phyloP scores from a whole-genome alignment of 2,797 vertebrate genomes.

The Argya squamiceps region DNA sequence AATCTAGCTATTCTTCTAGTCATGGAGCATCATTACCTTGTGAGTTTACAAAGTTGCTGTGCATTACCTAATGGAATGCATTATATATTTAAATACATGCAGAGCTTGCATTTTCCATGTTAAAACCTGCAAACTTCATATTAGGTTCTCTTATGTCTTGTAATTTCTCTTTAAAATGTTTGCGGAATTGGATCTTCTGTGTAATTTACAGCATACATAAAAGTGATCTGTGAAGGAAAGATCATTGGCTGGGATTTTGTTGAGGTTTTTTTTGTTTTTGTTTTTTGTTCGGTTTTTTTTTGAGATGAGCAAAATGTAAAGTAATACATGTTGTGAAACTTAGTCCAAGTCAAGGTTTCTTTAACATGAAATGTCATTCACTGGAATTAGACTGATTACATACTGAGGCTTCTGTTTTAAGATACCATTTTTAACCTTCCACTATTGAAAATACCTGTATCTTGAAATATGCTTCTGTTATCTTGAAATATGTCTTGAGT shows the following conservation, averaged over 20 bases:
- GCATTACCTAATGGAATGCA: background rate
- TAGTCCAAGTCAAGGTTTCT: background rate
- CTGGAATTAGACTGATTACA: background rate
- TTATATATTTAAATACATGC: background rate
- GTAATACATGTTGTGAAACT: background rate
- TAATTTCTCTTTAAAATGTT: background rate
- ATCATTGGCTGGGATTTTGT: background rate
- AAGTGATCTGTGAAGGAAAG: background rate
- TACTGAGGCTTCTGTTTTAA: constrained; percentile 36
- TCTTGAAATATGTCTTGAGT: constrained; percentile 57
- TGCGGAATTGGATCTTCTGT: background rate
- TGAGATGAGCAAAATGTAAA: background rate
- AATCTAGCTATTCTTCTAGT: background rate
- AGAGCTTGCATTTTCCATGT: background rate
- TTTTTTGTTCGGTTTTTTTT: background rate
- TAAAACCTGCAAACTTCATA: background rate
- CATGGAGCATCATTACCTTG: background rate
- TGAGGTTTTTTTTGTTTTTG: background rate
- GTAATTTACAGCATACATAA: background rate
- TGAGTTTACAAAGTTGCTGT: background rate
- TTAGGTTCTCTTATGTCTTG: background rate
- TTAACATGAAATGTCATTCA: background rate
- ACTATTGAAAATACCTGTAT: background rate
- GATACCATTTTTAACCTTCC: background rate
- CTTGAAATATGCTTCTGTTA: constrained; percentile 55